These are phyloP conservation scores for Thymelicus sylvestris DNA, from an alignment of 2,888 invertebrate species.

Conservation along the genomic window DNA sequence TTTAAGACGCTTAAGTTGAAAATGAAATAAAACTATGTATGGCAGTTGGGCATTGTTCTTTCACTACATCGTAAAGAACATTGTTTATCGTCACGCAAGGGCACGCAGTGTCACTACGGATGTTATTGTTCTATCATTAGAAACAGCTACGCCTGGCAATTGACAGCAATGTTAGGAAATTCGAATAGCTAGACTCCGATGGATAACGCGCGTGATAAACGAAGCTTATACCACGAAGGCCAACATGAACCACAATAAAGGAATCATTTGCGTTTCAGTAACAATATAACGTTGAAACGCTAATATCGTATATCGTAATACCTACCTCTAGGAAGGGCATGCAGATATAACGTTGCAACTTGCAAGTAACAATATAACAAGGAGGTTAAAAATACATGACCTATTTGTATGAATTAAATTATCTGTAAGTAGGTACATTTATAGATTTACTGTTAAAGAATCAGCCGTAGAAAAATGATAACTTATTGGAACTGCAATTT, in stretches of 20 bases:
- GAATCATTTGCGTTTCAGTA: slow-evolving; percentile 23
- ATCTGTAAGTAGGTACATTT: no score
- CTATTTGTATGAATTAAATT: no score
- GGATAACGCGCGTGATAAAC: slow-evolving; percentile 59
- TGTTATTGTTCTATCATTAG: slow-evolving; percentile 68
- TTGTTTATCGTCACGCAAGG: slow-evolving; percentile 25
- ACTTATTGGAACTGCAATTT: no score
- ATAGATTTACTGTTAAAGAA: no score
- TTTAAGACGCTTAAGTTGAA: no score
- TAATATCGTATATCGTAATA: slow-evolving; percentile 10
- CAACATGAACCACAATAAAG: slow-evolving; percentile 48
- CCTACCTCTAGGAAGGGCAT: slow-evolving; percentile 1
- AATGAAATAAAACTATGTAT: no score
- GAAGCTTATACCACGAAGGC: slow-evolving; percentile 47
- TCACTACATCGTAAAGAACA: background rate
- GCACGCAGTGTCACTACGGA: slow-evolving; percentile 52
- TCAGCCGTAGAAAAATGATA: no score
- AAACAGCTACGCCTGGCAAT: slow-evolving; percentile 54
- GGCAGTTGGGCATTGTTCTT: no score
- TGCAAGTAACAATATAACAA: background rate
- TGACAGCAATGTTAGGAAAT: slow-evolving; percentile 53
- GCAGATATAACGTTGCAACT: background rate
- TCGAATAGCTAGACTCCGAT: slow-evolving; percentile 34
- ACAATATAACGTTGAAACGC: slow-evolving; percentile 18
- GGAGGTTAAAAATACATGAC: no score